Percentiles rank a stretch among this genome's conserved stretches.
Conservation (phyloP, 2,797 vertebrate species). For the Pseudopleuronectes americanus region DNA sequence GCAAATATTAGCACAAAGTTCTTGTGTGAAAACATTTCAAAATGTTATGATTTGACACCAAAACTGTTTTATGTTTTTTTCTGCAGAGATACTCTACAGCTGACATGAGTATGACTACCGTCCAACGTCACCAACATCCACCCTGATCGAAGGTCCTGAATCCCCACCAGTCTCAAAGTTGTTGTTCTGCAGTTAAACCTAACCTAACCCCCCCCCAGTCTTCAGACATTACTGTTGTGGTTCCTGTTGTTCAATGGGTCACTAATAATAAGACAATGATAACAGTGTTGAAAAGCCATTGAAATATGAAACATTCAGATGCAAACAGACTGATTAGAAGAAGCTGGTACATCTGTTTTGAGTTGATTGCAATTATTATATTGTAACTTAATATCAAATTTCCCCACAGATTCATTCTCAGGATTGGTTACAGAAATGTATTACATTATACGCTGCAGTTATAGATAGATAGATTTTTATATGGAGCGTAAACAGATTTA, state of each 20-base stretch:
- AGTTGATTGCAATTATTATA: constrained; percentile 14
- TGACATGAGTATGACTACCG: not conserved
- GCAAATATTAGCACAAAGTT: too few species aligned
- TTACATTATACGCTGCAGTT: not conserved
- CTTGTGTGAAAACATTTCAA: too few species aligned
- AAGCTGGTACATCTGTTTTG: not conserved
- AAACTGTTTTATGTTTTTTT: constrained; percentile 9
- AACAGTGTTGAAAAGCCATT: not conserved
- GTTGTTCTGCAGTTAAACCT: not conserved
- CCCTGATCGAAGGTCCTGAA: constrained; percentile 6
- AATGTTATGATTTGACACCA: not conserved
- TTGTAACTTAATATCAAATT: not conserved
- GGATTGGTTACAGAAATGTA: constrained; percentile 26
- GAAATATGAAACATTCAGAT: not conserved
- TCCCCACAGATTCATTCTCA: constrained; percentile 21
- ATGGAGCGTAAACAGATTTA: constrained; percentile 6
- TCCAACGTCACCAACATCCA: constrained; percentile 7
- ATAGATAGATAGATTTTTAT: not conserved
- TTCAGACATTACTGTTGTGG: constrained; percentile 7
- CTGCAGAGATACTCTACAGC: constrained; percentile 19
- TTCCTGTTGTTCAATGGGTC: constrained; percentile 9
- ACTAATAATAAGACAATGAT: not conserved
- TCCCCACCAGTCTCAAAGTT: not conserved
- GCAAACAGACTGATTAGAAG: not conserved
- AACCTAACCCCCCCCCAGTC: not conserved